A percentile compares a stretch with the other conserved stretches of the same genome.
Conservation (phyloP, 2,888 invertebrate species). For the Cynaeus angustus region DNA sequence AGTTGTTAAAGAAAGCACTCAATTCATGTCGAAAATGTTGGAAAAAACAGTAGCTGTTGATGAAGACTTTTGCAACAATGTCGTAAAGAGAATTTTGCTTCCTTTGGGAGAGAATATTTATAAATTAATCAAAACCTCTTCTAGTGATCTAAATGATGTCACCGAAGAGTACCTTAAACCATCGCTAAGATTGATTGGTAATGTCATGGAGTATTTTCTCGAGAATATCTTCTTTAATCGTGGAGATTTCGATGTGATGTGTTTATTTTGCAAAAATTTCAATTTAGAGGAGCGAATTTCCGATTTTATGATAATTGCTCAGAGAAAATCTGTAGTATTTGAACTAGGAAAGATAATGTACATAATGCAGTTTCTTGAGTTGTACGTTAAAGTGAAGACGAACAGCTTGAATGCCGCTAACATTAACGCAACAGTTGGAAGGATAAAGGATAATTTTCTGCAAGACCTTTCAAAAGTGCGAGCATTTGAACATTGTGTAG, state of each 20-base stretch:
- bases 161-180: conserved; percentile 65
- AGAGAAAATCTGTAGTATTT: neutral
- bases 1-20: conserved; percentile 77
- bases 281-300: conserved; percentile 68
- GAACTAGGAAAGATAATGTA: conserved; percentile 71
- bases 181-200: conserved; percentile 74
- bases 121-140: neutral
- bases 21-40: conserved; percentile 77
- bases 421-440: conserved; percentile 67
- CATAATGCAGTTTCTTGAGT: conserved; percentile 48
- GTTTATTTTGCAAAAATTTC: conserved; percentile 67
- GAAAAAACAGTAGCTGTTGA: conserved; percentile 75
- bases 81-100: conserved; percentile 74
- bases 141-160: conserved; percentile 68
- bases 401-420: conserved; percentile 67
- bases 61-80: conserved; percentile 73
- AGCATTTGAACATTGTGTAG: conserved; percentile 64
- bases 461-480: conserved; percentile 66
- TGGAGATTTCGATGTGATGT: conserved; percentile 65
- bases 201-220: conserved; percentile 70
- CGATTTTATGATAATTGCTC: conserved; percentile 71
- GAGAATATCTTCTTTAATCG: conserved; percentile 68
- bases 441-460: conserved; percentile 63
- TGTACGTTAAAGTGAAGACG: conserved; percentile 56
- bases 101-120: conserved; percentile 20